Evolutionary conservation across 2,797 vertebrate genomes (phyloP).

Genomic region (Galagoides demidoff): DNA sequence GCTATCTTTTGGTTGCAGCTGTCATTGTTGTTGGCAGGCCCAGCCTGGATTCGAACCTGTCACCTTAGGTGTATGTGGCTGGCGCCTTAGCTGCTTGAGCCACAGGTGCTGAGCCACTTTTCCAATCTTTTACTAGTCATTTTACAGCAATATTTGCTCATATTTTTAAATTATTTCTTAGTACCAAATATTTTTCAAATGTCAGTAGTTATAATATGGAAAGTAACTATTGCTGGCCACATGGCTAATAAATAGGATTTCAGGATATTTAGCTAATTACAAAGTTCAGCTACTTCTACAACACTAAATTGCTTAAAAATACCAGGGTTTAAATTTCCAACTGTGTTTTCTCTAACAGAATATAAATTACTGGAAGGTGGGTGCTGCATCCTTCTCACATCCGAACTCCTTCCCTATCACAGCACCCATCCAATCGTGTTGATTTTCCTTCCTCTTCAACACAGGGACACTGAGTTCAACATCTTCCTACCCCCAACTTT

Average conservation of each 20-base stretch:
- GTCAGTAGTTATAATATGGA: not conserved
- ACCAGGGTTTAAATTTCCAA: not conserved
- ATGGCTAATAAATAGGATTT: not conserved
- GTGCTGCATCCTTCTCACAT: not conserved
- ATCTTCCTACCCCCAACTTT: not conserved
- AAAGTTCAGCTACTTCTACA: not conserved
- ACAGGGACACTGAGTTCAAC: not conserved
- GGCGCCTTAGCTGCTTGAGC: no score
- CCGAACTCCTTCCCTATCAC: not conserved
- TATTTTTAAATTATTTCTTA: not conserved
- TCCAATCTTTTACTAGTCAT: not conserved
- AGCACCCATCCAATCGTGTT: no score
- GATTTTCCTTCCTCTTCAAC: not conserved
- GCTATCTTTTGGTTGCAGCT: no score
- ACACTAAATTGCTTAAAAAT: not conserved
- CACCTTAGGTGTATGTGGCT: no score
- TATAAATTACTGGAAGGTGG: not conserved
- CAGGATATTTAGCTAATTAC: constrained; percentile 10
- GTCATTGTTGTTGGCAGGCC: no score
- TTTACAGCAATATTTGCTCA: not conserved
- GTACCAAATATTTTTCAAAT: not conserved
- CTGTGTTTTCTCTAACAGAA: not conserved
- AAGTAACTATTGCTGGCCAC: not conserved
- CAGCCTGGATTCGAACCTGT: no score
- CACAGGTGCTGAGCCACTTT: not conserved